These are phyloP conservation scores for Rhinatrema bivittatum DNA, from an alignment of 2,797 vertebrate genomes.

Conservation along the genomic window DNA sequence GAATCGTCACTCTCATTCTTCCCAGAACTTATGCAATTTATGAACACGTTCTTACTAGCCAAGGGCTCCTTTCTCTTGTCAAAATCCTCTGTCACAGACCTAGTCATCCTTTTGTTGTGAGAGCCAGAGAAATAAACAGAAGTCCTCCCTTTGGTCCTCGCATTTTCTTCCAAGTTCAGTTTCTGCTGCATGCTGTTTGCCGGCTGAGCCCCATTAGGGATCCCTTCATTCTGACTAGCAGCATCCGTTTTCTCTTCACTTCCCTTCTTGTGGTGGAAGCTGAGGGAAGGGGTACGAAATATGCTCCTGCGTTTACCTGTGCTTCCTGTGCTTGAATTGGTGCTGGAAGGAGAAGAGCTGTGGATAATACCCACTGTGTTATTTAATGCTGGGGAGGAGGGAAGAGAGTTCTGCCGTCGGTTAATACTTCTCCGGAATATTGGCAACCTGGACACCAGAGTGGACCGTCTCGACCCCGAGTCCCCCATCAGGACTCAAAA, in stretches of 20 bases:
- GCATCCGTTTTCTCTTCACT: conserved; percentile 64
- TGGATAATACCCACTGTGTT: conserved; percentile 77
- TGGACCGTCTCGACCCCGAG: conserved; percentile 80
- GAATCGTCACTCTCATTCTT: conserved; percentile 90
- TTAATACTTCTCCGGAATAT: conserved; percentile 88
- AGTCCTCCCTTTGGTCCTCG: conserved; percentile 71
- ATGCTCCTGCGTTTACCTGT: conserved; percentile 88
- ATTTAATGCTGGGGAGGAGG: conserved; percentile 90
- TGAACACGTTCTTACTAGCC: conserved; percentile 85
- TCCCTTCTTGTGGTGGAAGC: conserved; percentile 78
- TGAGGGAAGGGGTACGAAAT: conserved; percentile 87
- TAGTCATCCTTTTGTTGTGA: conserved; percentile 82
- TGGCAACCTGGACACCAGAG: conserved; percentile 90
- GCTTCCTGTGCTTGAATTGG: conserved; percentile 94
- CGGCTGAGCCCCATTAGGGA: conserved; percentile 58
- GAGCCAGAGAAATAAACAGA: conserved; percentile 81
- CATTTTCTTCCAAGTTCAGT: conserved; percentile 53
- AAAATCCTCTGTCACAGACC: conserved; percentile 89
- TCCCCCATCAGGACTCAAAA: conserved; percentile 78
- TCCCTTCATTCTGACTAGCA: conserved; percentile 42
- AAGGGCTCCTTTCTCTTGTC: conserved; percentile 68
- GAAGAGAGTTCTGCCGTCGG: conserved; percentile 86
- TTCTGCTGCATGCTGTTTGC: conserved; percentile 53
- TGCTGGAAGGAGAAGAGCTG: conserved; percentile 93
- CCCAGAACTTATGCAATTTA: conserved; percentile 90